Percentiles rank a stretch among this genome's conserved stretches.
Evolutionary conservation across 1,140 invertebrate genomes (phyloP).

Genomic region (Lasioglossum baleicum): DNA sequence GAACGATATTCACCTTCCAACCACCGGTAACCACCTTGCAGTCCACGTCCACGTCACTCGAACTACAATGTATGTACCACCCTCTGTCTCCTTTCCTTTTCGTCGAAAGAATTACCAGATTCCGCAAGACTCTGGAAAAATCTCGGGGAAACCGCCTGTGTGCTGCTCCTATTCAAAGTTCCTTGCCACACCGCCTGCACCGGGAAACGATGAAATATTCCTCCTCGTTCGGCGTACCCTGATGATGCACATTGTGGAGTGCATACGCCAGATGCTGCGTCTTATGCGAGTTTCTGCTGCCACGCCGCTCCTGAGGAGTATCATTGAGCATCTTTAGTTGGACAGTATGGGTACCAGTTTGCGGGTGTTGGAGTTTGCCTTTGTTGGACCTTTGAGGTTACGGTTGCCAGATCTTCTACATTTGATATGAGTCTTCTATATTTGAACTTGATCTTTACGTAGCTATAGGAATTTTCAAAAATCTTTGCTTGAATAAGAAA

Average conservation of each 20-base stretch:
- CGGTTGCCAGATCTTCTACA: too few relatives aligned
- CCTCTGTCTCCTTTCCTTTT: background rate
- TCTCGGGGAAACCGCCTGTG: background rate
- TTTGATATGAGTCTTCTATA: too few relatives aligned
- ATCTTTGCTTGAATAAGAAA: too few relatives aligned
- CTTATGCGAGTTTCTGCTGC: too few relatives aligned
- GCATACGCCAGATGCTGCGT: too few relatives aligned
- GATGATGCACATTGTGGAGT: too few relatives aligned
- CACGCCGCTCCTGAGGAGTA: background rate
- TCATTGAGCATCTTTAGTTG: too few relatives aligned
- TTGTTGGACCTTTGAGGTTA: too few relatives aligned
- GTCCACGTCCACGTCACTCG: background rate
- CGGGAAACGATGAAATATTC: constrained; percentile 29
- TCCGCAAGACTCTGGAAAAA: background rate
- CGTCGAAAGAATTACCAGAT: constrained; percentile 23
- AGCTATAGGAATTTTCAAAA: too few relatives aligned
- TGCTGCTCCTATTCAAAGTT: background rate
- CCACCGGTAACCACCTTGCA: constrained; percentile 55
- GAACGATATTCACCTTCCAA: constrained; percentile 45
- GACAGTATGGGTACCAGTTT: too few relatives aligned
- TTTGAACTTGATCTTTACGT: too few relatives aligned
- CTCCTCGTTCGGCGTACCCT: constrained; percentile 3
- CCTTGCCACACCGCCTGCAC: background rate
- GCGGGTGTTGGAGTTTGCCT: too few relatives aligned
- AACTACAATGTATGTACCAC: constrained; percentile 6